Evolutionary conservation across 2,797 vertebrate genomes (phyloP).

Genomic region (Xenops minutus): DNA sequence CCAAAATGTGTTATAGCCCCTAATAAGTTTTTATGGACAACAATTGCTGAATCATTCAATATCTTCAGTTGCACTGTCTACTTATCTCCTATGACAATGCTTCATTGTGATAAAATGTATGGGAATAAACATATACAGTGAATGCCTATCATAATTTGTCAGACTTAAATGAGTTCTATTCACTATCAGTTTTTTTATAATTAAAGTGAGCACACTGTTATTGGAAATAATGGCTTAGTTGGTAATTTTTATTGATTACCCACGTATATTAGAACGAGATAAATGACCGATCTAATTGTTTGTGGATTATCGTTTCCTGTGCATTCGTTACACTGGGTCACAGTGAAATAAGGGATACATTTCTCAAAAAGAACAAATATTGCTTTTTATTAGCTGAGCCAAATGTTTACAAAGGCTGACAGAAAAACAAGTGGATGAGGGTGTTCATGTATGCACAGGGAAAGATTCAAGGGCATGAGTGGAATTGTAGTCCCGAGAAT

Average conservation of each 20-base stretch:
- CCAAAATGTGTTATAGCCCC: background rate
- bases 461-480: background rate
- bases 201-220: conserved; percentile 12
- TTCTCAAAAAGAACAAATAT: background rate
- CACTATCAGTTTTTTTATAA: conserved; percentile 5
- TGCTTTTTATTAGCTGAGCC: background rate
- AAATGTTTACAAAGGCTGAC: background rate
- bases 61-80: background rate
- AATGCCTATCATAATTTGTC: background rate
- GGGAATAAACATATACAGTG: background rate
- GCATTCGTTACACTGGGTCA: background rate
- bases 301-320: conserved; percentile 21
- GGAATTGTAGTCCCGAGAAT: background rate
- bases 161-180: conserved; percentile 13
- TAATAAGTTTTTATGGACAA: background rate
- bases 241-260: conserved; percentile 61
- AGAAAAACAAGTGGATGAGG: background rate
- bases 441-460: background rate
- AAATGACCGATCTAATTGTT: conserved; percentile 36
- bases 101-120: conserved; percentile 20
- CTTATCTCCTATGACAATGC: background rate
- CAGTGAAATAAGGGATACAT: background rate
- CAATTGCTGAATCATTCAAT: background rate
- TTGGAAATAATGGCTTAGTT: conserved; percentile 27
- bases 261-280: conserved; percentile 25